Base-by-base conservation (phyloP, 2,888 invertebrate species). In the Blera fallax region DNA sequence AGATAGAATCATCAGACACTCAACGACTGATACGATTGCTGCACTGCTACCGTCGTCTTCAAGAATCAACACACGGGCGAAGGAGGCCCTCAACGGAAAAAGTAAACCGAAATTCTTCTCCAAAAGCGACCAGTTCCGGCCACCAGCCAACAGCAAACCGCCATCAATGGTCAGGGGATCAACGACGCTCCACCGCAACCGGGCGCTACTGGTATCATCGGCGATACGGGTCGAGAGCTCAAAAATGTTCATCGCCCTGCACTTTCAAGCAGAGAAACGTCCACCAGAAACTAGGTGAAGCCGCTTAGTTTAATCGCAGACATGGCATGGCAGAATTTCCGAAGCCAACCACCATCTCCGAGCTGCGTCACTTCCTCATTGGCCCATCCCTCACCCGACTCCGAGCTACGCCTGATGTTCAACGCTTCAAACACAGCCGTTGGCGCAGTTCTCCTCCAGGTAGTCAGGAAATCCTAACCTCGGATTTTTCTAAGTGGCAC, bases 1-100 rank as follows among this genome's bases (percentile, higher is more conserved):
- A 5, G 56, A 56, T 32, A 56, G 29, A 56, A 43, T 60, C 7
- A 70, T 45, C 10, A 43, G 69, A 6, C 16, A 52, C 69, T 16
- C 43, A 43, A 0, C 16, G 16, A 8, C 10, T 3, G 11, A 16
- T 7, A 1, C 16, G 2, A 34, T 34, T 2, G 8, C 34, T 10
- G 34, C 43, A 16, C 14, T 43, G 1, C 14, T 7, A 43, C 4
- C 16, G 1, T 5, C 16, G 6, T 4, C 43, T 16, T 0, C 16
- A 14, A 16, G 16, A 43, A 43, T 1, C 6, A 14, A 16, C 6
- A 16, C 16, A 6, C 14, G 5, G 14, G 43, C 6, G 2, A 6
- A n/a, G 14, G 43, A 43, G 1, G 3, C 43, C 3, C 0, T 16
- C 2, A n/a, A n/a, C 16, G 6, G 43, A 18, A 6, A 8, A 18